Evolutionary conservation across 2,113 vertebrate genomes (phyloP).

Genomic region (Falco punctatus): DNA sequence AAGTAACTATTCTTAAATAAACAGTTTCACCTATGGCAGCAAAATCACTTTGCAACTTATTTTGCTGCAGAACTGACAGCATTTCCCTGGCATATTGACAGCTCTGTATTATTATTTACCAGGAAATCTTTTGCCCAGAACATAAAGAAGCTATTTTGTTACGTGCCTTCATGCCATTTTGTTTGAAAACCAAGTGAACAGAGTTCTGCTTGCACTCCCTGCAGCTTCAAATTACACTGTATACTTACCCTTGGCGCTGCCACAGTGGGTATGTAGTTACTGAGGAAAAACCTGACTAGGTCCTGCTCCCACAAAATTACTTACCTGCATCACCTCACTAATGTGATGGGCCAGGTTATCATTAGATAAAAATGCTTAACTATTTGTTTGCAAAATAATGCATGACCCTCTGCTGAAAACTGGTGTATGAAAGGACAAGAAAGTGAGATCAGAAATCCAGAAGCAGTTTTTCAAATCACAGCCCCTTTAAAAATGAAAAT

Average conservation of each 20-base stretch:
- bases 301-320: not conserved
- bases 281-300: not conserved
- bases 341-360: not conserved
- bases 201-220: not conserved
- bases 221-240: not conserved
- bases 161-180: not conserved
- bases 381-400: not conserved
- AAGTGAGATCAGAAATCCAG: not conserved
- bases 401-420: not conserved
- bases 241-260: not conserved
- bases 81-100: not conserved
- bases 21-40: not conserved
- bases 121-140: not conserved
- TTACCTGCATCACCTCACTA: not conserved
- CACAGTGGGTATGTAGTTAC: not conserved
- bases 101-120: not conserved
- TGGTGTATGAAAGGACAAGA: not conserved
- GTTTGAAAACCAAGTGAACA: not conserved
- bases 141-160: not conserved
- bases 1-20: not conserved
- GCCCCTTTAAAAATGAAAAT: not conserved
- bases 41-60: not conserved
- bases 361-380: not conserved
- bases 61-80: not conserved
- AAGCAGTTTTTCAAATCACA: not conserved